A percentile compares a stretch with the other conserved stretches of the same genome.
Conservation (phyloP, 2,888 invertebrate genomes). For the Sthenelais limicola region DNA sequence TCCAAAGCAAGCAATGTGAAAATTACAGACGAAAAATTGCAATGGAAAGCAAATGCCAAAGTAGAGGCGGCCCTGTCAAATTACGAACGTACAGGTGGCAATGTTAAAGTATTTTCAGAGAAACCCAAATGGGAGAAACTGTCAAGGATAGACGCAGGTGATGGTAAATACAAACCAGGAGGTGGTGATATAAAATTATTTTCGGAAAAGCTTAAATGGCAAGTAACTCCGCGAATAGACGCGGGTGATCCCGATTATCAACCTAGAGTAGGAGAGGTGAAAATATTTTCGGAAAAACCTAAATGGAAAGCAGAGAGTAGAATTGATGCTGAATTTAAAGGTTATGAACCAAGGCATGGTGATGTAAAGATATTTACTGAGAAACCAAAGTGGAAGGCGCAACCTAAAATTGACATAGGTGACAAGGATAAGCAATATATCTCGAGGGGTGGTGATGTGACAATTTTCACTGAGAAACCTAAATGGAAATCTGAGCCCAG, state of each 20-base stretch:
- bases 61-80: not conserved
- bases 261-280: not conserved
- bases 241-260: not conserved
- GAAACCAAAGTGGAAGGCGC: conserved; percentile 1
- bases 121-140: conserved; percentile 14
- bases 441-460: not conserved
- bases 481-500: conserved; percentile 83
- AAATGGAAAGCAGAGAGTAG: not conserved
- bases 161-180: not conserved
- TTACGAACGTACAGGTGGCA: not conserved
- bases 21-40: not conserved
- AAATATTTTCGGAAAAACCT: conserved; percentile 1
- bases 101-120: conserved; percentile 10
- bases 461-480: conserved; percentile 49
- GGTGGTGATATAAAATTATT: not conserved
- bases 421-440: not conserved
- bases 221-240: not conserved
- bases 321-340: not conserved
- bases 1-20: not conserved
- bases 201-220: conserved; percentile 8
- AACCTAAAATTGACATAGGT: not conserved
- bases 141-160: conserved; percentile 9
- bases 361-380: conserved; percentile 6
- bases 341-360: not conserved
- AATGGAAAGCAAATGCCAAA: conserved; percentile 3